A percentile compares a stretch with the other conserved stretches of the same genome.
phyloP scores from a whole-genome alignment of 2,888 invertebrate species.

The Molorchus minor region DNA sequence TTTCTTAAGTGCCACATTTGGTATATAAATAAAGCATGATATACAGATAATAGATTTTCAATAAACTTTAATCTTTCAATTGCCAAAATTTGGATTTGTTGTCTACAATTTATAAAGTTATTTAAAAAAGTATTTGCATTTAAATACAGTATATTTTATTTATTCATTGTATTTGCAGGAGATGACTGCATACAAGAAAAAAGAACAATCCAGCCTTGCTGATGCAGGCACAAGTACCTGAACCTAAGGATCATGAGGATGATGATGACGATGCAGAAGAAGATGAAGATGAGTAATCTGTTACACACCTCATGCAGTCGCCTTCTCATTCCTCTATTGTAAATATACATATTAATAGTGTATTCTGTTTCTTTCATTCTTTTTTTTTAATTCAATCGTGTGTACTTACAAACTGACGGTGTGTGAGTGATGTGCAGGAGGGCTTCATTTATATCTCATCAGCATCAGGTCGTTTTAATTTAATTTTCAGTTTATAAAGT shows the following conservation, averaged over 20 bases:
- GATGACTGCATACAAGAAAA: constrained; percentile 88
- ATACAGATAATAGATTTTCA: too few relatives aligned
- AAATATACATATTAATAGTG: constrained; percentile 57
- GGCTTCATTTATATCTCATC: constrained; percentile 21
- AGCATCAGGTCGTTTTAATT: constrained; percentile 35
- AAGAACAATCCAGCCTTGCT: constrained; percentile 66
- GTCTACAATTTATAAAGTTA: constrained; percentile 42
- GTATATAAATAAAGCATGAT: too few relatives aligned
- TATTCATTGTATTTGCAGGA: constrained; percentile 67
- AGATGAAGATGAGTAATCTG: constrained; percentile 64
- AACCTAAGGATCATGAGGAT: constrained; percentile 72
- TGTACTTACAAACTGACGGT: constrained; percentile 59
- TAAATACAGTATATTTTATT: too few relatives aligned
- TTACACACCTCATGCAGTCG: constrained; percentile 49
- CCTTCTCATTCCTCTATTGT: constrained; percentile 62
- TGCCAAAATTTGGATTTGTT: too few relatives aligned
- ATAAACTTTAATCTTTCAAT: too few relatives aligned
- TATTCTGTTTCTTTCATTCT: constrained; percentile 47
- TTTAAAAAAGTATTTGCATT: too few relatives aligned
- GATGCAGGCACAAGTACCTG: constrained; percentile 67
- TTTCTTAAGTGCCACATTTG: too few relatives aligned
- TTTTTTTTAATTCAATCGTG: constrained; percentile 49
- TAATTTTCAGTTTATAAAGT: constrained; percentile 35
- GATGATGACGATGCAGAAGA: constrained; percentile 65
- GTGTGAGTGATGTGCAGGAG: constrained; percentile 36